A percentile compares a stretch with the other conserved stretches of the same genome.
These are phyloP conservation scores for Eurytoma adleriae DNA, from an alignment of 2,888 invertebrate genomes.

Conservation along the genomic window DNA sequence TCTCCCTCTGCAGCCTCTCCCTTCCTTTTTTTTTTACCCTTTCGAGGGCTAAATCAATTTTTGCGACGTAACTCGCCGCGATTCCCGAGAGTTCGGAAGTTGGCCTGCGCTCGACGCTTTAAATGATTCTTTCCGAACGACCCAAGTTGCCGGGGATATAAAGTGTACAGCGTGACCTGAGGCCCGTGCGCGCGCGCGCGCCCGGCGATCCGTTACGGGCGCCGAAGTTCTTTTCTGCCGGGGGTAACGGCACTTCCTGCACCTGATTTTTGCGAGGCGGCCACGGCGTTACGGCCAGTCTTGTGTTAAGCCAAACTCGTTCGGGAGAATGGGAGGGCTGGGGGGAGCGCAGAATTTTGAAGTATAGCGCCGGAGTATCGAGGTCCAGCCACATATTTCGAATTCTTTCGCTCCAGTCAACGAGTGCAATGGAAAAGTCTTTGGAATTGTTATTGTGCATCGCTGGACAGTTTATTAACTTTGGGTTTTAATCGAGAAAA, in stretches of 20 bases:
- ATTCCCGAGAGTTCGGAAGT: slow-evolving; percentile 45
- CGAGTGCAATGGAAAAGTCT: no score
- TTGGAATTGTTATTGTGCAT: no score
- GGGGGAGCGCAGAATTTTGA: no score
- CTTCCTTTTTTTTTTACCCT: slow-evolving; percentile 13
- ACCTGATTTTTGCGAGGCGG: neutral
- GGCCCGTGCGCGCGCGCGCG: neutral
- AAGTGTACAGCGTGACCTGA: slow-evolving; percentile 21
- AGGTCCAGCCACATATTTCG: no score
- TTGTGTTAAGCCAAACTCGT: no score
- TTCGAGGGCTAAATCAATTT: slow-evolving; percentile 43
- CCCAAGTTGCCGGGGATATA: slow-evolving; percentile 22
- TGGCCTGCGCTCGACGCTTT: neutral
- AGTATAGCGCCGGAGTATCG: no score
- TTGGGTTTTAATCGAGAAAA: no score
- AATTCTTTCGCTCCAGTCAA: no score
- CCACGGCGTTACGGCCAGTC: neutral
- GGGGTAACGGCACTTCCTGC: neutral
- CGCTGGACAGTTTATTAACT: no score
- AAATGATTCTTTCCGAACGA: slow-evolving; percentile 46
- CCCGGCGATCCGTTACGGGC: neutral
- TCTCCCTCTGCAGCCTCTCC: no score
- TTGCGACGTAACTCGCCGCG: slow-evolving; percentile 30
- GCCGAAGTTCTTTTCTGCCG: slow-evolving; percentile 6
- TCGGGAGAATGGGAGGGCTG: no score